A percentile compares a stretch with the other conserved stretches of the same genome.
These are phyloP conservation scores for Drosophila anomelani DNA, from an alignment of 2,888 invertebrate species.

Conservation along the genomic window DNA sequence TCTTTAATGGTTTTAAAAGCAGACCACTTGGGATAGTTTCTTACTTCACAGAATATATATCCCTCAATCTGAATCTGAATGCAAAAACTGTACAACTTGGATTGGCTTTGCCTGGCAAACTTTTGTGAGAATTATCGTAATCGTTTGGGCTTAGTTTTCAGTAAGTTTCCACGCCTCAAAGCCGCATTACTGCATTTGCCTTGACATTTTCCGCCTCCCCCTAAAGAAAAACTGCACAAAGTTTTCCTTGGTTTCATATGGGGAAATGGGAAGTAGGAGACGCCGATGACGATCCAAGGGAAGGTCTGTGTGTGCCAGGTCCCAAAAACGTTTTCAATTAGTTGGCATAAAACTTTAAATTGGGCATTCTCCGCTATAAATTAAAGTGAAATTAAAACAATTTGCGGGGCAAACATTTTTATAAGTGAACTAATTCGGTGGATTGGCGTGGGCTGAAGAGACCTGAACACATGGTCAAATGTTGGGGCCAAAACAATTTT, in stretches of 20 bases:
- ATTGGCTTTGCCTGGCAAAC: constrained; percentile 6
- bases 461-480: constrained; percentile 22
- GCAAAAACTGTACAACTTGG: constrained; percentile 17
- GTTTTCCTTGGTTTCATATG: constrained; percentile 22
- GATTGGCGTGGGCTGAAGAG: constrained; percentile 17
- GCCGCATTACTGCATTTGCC: constrained; percentile 37
- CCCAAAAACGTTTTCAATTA: constrained; percentile 38
- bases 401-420: constrained; percentile 50
- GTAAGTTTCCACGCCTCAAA: constrained; percentile 14
- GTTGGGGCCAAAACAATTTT: constrained; percentile 25
- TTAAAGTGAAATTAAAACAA: constrained; percentile 62
- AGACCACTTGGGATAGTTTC: constrained; percentile 27
- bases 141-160: constrained; percentile 14
- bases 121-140: constrained; percentile 33
- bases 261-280: constrained; percentile 13
- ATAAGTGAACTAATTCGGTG: constrained; percentile 15
- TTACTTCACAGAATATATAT: neutral
- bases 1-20: constrained; percentile 47
- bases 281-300: constrained; percentile 2
- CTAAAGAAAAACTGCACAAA: constrained; percentile 26
- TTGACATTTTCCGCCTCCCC: constrained; percentile 44
- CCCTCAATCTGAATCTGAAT: neutral
- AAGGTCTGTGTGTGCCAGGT: constrained; percentile 21
- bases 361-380: constrained; percentile 50
- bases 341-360: constrained; percentile 44